Percentiles rank a stretch among this genome's conserved stretches.
phyloP scores from a whole-genome alignment of 2,797 vertebrate genomes.

The Potorous gilbertii region DNA sequence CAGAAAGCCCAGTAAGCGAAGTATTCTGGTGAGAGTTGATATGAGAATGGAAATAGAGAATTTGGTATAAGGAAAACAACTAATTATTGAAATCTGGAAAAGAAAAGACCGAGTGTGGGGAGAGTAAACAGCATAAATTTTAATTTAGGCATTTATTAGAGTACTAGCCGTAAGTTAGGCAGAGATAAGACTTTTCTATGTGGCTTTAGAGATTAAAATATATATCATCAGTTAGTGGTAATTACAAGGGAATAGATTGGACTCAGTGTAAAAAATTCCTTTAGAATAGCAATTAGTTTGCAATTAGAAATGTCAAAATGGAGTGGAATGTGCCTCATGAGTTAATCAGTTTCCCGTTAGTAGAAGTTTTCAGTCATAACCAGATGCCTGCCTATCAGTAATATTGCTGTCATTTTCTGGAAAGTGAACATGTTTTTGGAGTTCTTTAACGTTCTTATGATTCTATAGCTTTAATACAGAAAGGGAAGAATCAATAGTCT shows the following conservation, averaged over 20 bases:
- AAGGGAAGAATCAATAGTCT: not conserved
- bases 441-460: not conserved
- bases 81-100: not conserved
- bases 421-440: not conserved
- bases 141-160: not conserved
- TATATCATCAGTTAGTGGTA: not conserved
- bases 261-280: not conserved
- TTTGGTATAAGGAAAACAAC: not conserved
- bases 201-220: not conserved
- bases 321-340: not conserved
- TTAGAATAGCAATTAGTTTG: not conserved
- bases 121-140: not conserved
- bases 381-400: not conserved
- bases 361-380: not conserved
- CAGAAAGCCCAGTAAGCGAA: not conserved
- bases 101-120: not conserved
- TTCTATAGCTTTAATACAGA: not conserved
- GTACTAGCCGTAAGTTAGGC: not conserved
- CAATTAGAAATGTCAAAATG: not conserved
- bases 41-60: not conserved
- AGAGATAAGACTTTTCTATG: not conserved
- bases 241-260: not conserved
- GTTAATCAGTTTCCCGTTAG: not conserved
- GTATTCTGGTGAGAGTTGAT: not conserved
- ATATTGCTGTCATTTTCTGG: not conserved